Percentiles rank a stretch among this genome's conserved stretches.
Evolutionary conservation across 2,797 vertebrate genomes (phyloP).

Genomic region (Molossus alvarezi): DNA sequence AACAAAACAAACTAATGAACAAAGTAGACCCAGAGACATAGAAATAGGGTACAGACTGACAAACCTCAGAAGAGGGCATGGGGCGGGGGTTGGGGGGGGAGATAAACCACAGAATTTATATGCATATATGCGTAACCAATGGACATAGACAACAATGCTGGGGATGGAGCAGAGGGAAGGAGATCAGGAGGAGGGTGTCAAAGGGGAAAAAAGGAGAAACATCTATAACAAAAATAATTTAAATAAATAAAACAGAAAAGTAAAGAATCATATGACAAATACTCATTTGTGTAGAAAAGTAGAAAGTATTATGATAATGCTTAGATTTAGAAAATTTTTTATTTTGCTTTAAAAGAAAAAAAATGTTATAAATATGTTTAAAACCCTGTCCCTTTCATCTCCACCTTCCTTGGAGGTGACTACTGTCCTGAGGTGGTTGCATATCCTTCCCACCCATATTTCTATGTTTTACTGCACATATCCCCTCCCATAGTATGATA

Average conservation of each 20-base stretch:
- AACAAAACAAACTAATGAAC: no score
- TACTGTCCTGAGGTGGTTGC: background rate
- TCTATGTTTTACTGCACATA: background rate
- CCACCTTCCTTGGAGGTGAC: background rate
- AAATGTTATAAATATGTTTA: background rate
- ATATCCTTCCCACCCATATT: background rate
- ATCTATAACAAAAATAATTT: no score
- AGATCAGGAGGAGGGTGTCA: no score
- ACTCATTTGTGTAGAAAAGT: background rate
- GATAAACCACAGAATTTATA: no score
- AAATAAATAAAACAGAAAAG: background rate
- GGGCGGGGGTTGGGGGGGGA: no score
- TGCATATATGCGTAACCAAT: no score
- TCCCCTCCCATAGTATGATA: background rate
- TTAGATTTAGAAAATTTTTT: background rate
- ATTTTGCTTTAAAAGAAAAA: slow-evolving; percentile 44
- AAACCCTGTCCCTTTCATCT: background rate
- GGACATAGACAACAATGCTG: no score
- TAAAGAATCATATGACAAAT: slow-evolving; percentile 28
- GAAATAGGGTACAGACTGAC: no score
- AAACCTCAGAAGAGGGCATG: no score
- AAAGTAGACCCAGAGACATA: no score
- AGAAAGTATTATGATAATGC: background rate
- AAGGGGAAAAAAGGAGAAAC: no score
- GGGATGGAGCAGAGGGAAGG: no score